Evolutionary conservation across 2,113 vertebrate species (phyloP), one percentile per base, ranked within the genome.

Genomic region (Spermophilus dauricus): DNA sequence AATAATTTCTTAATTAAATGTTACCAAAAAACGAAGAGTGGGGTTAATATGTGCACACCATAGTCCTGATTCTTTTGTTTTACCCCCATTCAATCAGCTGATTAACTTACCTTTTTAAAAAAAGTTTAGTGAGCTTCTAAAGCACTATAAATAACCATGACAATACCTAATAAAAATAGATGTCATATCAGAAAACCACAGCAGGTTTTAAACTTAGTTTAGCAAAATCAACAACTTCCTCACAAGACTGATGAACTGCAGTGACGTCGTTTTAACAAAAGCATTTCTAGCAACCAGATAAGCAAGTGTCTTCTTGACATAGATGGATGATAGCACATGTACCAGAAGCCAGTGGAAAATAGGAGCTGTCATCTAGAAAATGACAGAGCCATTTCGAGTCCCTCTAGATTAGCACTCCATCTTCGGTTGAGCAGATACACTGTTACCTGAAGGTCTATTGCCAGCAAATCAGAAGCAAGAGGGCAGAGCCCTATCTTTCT

Each of bases 301-400:
- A 98, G 98, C 97, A 97, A 98, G 95, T 89, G 96, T 98, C 98
- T 98, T 97, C 76, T 78, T 98, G 98, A 98, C 98, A 98, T 95
- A 98, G 98, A 98, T 97, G 96, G 98, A 97, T 98, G 95, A 96
- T 83, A 97, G 98, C 97, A 86, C 93, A 83, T 97, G 97, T 97
- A 97, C 97, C 96, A 98, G 98, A 98, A 98, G 97, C 98, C 97
- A 97, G 91, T 96, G 91, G 98, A 98, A 99, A 98, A 98, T 98
- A 98, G 97, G 94, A 98, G 95, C 98, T 98, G 98, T 98, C 99
- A 98, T 98, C 98, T 98, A 98, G 98, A 98, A 98, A 98, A 98
- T 98, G 98, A 98, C 98, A 99, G 98, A 98, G 97, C 96, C 97
- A 97, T 98, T 98, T 98, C 70, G 90, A 98, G 97, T 98, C 98